phyloP scores from a whole-genome alignment of 2,113 vertebrate genomes.

The Triplophysa rosa region DNA sequence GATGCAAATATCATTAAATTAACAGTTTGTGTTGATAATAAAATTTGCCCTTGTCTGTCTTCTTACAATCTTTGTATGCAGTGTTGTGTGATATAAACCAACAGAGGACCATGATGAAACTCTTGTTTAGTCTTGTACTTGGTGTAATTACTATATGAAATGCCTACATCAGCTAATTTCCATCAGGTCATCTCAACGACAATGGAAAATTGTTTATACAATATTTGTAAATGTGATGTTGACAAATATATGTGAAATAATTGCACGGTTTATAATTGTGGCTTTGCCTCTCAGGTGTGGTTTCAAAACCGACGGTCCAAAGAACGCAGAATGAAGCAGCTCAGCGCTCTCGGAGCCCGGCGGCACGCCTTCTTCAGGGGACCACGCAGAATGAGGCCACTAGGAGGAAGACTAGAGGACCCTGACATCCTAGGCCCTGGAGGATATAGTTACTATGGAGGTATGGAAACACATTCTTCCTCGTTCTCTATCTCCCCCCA shows the following conservation, averaged over 20 bases:
- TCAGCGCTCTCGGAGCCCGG: slow-evolving; percentile 89
- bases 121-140: neutral
- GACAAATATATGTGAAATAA: too few relatives aligned
- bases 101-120: neutral
- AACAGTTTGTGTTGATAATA: neutral
- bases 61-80: neutral
- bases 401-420: slow-evolving; percentile 92
- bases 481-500: neutral
- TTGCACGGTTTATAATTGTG: neutral
- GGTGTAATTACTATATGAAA: neutral
- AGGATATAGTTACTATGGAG: slow-evolving; percentile 94
- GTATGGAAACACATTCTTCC: slow-evolving; percentile 67
- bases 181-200: neutral
- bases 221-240: neutral
- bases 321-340: slow-evolving; percentile 93
- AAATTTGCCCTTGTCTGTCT: neutral
- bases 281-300: slow-evolving; percentile 74
- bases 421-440: slow-evolving; percentile 91
- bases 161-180: neutral
- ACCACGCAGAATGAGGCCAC: slow-evolving; percentile 89
- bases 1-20: neutral
- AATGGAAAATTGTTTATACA: neutral
- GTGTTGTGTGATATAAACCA: neutral
- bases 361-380: slow-evolving; percentile 93
- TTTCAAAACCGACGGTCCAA: slow-evolving; percentile 90